Conservation (phyloP, 2,113 vertebrate genomes). For the Cervus canadensis region DNA sequence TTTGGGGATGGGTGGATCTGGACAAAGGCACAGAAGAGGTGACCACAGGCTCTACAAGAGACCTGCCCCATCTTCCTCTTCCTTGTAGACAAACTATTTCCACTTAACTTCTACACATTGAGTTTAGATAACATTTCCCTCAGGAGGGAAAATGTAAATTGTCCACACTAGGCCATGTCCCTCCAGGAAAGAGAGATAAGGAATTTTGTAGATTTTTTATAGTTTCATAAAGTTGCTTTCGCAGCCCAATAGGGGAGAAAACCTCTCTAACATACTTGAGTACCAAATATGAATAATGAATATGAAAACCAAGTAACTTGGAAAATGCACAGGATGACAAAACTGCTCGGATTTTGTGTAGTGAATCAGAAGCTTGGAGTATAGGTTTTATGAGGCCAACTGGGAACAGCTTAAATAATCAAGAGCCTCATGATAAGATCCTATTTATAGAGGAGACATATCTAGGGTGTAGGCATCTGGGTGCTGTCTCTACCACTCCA, state of each 20-base stretch:
- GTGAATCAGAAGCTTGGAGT: background rate
- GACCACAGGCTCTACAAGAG: background rate
- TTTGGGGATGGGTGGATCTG: background rate
- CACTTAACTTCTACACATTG: background rate
- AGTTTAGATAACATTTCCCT: background rate
- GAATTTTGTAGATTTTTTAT: background rate
- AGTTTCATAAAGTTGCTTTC: background rate
- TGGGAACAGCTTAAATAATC: background rate
- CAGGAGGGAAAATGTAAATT: background rate
- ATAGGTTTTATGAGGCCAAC: background rate
- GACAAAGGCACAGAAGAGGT: background rate
- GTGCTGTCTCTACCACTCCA: background rate
- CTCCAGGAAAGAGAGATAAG: background rate
- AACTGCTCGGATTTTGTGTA: background rate
- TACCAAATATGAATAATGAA: background rate
- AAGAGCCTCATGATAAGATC: background rate
- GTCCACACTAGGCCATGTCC: too few relatives aligned
- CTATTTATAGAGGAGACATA: background rate
- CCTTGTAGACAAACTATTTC: background rate
- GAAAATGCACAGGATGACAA: background rate
- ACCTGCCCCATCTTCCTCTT: background rate
- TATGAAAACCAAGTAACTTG: background rate
- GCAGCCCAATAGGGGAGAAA: background rate
- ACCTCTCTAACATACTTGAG: background rate
- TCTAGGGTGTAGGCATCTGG: background rate